phyloP scores from a whole-genome alignment of 1,140 invertebrate species.

The Pachypeltis micranthus region DNA sequence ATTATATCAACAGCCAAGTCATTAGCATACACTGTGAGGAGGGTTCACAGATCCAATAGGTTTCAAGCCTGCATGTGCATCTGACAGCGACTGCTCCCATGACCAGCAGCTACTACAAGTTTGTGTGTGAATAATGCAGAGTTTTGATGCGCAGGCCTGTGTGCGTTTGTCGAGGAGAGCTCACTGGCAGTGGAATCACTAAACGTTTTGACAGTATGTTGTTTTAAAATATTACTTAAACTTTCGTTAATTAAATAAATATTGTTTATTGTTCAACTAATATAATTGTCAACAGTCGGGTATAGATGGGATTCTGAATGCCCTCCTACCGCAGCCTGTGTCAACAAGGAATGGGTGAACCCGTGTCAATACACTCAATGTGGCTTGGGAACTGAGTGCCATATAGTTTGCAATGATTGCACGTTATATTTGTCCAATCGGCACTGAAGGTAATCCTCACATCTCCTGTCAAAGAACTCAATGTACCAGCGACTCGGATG shows the following conservation, averaged over 20 bases:
- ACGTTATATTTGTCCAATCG: constrained; percentile 64
- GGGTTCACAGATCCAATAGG: too few relatives aligned
- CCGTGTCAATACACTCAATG: constrained; percentile 68
- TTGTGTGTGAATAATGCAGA: constrained; percentile 67
- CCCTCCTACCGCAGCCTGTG: constrained; percentile 64
- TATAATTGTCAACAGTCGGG: constrained; percentile 47
- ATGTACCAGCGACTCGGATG: constrained; percentile 62
- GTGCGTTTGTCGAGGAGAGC: constrained; percentile 70
- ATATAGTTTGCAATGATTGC: constrained; percentile 57
- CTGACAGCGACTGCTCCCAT: constrained; percentile 67
- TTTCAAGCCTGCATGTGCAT: constrained; percentile 64
- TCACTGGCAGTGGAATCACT: constrained; percentile 69
- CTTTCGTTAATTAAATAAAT: constrained; percentile 16
- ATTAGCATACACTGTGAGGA: too few relatives aligned
- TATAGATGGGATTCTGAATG: constrained; percentile 78
- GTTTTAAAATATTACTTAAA: neutral
- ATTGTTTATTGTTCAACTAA: constrained; percentile 9
- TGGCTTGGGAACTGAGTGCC: constrained; percentile 64
- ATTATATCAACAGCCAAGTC: too few relatives aligned
- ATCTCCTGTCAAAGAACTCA: constrained; percentile 62
- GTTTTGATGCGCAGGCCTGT: constrained; percentile 68
- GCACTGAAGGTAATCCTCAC: constrained; percentile 61
- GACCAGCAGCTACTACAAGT: constrained; percentile 39
- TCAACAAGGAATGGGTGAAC: constrained; percentile 70
- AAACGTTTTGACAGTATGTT: constrained; percentile 58